Percentiles rank a stretch among this genome's conserved stretches.
Evolutionary conservation across 2,797 vertebrate species (phyloP).

Genomic region (Myoxocephalus aenaeus): DNA sequence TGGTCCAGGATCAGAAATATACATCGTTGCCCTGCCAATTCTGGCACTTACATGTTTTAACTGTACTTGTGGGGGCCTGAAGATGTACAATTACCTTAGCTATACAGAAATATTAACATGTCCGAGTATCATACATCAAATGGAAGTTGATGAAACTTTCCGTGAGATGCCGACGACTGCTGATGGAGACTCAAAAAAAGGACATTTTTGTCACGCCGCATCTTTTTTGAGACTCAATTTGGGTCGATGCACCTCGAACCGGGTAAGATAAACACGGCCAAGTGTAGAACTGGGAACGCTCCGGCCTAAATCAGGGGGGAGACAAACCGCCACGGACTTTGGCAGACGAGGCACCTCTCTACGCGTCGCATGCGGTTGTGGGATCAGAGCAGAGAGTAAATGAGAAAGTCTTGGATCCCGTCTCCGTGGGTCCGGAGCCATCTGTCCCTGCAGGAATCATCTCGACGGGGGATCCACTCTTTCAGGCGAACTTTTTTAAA

Average conservation of each 20-base stretch:
- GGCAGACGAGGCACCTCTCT: conserved; percentile 12
- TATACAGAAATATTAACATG: neutral
- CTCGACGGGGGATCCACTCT: conserved; percentile 15
- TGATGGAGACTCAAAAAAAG: no score
- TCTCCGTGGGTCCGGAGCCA: conserved; percentile 23
- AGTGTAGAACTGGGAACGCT: no score
- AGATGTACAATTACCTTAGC: conserved; percentile 30
- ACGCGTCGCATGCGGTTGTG: conserved; percentile 19
- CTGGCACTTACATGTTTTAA: no score
- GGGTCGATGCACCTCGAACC: no score
- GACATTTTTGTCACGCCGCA: no score
- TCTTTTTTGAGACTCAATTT: no score
- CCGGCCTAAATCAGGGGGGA: neutral
- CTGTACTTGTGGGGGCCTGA: neutral
- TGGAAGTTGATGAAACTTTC: no score
- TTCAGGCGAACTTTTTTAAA: conserved; percentile 15
- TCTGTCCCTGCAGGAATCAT: conserved; percentile 35
- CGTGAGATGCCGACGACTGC: no score
- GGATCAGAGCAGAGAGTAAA: neutral
- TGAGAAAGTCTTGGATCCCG: neutral
- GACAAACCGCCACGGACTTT: conserved; percentile 26
- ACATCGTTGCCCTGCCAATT: neutral
- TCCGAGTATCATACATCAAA: no score
- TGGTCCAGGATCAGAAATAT: neutral
- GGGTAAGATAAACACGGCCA: no score